phyloP scores from a whole-genome alignment of 2,888 invertebrate species.

The Lasioglossum figueresi region DNA sequence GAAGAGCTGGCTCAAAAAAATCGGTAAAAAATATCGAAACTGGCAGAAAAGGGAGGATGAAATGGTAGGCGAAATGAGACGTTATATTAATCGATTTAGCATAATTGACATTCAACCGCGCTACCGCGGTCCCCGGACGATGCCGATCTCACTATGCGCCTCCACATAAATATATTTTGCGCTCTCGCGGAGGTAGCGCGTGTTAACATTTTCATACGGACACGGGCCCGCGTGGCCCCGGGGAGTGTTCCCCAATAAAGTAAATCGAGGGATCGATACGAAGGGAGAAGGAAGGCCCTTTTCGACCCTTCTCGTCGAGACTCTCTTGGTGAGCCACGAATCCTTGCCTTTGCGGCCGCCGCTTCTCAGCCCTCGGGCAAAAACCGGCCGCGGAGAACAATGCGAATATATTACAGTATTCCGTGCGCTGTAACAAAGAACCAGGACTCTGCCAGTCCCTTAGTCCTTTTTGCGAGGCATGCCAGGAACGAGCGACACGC shows the following conservation, averaged over 20 bases:
- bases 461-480: constrained; percentile 59
- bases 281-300: constrained; percentile 31
- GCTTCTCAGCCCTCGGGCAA: constrained; percentile 60
- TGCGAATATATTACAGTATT: constrained; percentile 73
- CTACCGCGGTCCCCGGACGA: constrained; percentile 39
- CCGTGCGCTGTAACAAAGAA: constrained; percentile 68
- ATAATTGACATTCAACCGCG: constrained; percentile 49
- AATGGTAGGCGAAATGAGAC: background rate
- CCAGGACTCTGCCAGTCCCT: constrained; percentile 40
- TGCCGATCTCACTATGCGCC: constrained; percentile 14
- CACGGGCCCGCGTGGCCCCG: constrained; percentile 25
- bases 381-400: constrained; percentile 71
- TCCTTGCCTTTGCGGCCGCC: constrained; percentile 59
- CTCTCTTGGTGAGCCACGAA: constrained; percentile 46
- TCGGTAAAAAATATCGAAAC: background rate
- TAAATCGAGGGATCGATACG: constrained; percentile 56
- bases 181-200: constrained; percentile 41
- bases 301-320: constrained; percentile 18
- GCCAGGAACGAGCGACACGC: constrained; percentile 22
- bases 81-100: constrained; percentile 41
- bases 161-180: constrained; percentile 56
- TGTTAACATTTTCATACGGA: constrained; percentile 54
- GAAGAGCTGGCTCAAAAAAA: background rate
- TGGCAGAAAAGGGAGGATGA: background rate
- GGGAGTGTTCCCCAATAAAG: constrained; percentile 54